Percentiles rank a stretch among this genome's conserved stretches.
Conservation (phyloP, 2,888 invertebrate genomes). For the Hirtodrosophila trivittata region DNA sequence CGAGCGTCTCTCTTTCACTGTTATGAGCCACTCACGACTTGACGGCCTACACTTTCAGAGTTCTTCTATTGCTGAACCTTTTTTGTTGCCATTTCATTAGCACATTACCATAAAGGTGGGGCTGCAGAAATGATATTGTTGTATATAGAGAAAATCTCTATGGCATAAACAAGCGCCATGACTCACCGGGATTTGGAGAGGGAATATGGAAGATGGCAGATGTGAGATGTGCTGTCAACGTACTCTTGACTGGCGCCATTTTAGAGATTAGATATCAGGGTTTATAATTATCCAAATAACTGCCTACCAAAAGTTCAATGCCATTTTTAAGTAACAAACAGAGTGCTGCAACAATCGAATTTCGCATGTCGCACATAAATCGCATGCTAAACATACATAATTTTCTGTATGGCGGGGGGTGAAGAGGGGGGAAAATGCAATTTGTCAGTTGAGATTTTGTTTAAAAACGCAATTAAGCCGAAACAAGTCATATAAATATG, state of each 20-base stretch:
- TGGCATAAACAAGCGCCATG: slow-evolving; percentile 13
- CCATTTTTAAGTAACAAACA: slow-evolving; percentile 29
- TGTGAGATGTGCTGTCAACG: slow-evolving; percentile 12
- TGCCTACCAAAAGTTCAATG: slow-evolving; percentile 57
- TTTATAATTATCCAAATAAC: no score
- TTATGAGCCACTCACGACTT: slow-evolving; percentile 70
- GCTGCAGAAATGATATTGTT: slow-evolving; percentile 15
- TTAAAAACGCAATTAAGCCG: slow-evolving; percentile 64
- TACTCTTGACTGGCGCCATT: slow-evolving; percentile 10
- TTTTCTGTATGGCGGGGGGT: slow-evolving; percentile 22
- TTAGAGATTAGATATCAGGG: slow-evolving; percentile 19
- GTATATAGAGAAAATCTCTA: slow-evolving; percentile 3
- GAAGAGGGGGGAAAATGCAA: slow-evolving; percentile 33
- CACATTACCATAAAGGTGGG: slow-evolving; percentile 44
- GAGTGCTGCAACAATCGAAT: slow-evolving; percentile 33
- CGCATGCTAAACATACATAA: slow-evolving; percentile 66
- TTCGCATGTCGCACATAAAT: slow-evolving; percentile 60
- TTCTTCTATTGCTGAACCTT: slow-evolving; percentile 2
- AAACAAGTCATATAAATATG: slow-evolving; percentile 55
- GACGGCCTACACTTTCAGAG: slow-evolving; percentile 55
- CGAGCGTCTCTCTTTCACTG: slow-evolving; percentile 38
- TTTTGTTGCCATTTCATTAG: slow-evolving; percentile 39
- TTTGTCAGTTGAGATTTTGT: slow-evolving; percentile 60
- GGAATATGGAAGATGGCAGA: slow-evolving; percentile 3
- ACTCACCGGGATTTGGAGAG: slow-evolving; percentile 14